Conservation (phyloP, 2,113 vertebrate species). For the Hyaena hyaena region DNA sequence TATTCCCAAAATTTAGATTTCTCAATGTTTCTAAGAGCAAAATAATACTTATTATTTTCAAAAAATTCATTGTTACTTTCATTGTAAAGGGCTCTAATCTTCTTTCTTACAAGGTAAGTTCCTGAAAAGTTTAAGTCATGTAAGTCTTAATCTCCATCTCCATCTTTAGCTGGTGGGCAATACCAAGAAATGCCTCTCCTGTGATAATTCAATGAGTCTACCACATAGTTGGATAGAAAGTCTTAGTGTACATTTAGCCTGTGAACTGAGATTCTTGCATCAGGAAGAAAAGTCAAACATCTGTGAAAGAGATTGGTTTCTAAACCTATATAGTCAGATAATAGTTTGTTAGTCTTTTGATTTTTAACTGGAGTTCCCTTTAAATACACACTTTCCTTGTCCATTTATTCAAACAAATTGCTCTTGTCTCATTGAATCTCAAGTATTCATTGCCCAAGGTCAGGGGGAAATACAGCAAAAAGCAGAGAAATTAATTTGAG, state of each 20-base stretch:
- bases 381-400: not conserved
- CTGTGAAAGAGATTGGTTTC: not conserved
- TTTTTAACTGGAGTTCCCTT: not conserved
- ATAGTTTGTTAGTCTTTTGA: not conserved
- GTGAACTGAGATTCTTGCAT: not conserved
- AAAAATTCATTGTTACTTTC: not conserved
- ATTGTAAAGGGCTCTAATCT: not conserved
- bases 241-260: not conserved
- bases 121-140: not conserved
- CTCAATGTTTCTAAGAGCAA: not conserved
- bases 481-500: not conserved
- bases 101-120: not conserved
- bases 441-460: not conserved
- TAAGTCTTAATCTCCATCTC: not conserved
- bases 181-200: not conserved
- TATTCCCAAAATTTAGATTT: not conserved
- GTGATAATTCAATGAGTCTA: not conserved
- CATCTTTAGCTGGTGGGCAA: not conserved
- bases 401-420: not conserved
- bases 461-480: not conserved
- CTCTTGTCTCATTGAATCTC: conserved; percentile 12
- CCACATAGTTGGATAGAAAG: not conserved
- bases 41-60: not conserved
- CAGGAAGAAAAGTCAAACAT: not conserved
- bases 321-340: not conserved